Base-by-base conservation (phyloP, 1,140 invertebrate genomes). In the Rhopalosiphum maidis region DNA sequence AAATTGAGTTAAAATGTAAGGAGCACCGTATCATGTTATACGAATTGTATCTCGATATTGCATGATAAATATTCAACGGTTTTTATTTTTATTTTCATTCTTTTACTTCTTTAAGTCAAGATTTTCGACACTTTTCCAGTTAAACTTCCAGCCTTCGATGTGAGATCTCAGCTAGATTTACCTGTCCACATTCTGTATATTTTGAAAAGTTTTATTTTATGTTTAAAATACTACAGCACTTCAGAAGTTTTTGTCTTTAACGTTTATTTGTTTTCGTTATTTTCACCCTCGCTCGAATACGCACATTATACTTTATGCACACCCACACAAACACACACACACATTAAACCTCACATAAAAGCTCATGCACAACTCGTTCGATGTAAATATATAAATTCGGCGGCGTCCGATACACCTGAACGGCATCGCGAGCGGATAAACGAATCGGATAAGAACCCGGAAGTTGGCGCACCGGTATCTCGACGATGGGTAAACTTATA, bases 361-460 rank as follows among this genome's bases (percentile, higher is more conserved):
- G 43, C 37, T 30, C 30, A n/a, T 25, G 9, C 41, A 48, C 30
- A 25, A 30, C 43, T 23, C 43, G 43, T 11, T 30, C 43, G 85
- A 87, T 87, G 25, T n/a, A n/a, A 87, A 77, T 77, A 77, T 77
- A 77, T 77, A 77, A 77, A 48, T 85, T 85, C 41, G 83, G 83
- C 1, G 11, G 23, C 25, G 30, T 46, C 41, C 41, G 43, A 87
- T 46, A 86, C 41, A 86, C 85, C 23, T 83, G 82, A 37, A 83
- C 35, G n/a, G 82, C 6, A 23, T 37, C 7, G 35, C 3, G 85
- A 25, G 7, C 41, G 23, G 43, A 87, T 48, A 87, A 46, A 87
- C 23, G 30, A 87, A 87, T 85, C 83, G 83, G 37, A 85, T 85
- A 41, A 41, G 25, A n/a, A 87, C 25, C 41, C 41, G 25, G 37